phyloP scores from a whole-genome alignment of 2,888 invertebrate genomes.

The Lysandra bellargus region DNA sequence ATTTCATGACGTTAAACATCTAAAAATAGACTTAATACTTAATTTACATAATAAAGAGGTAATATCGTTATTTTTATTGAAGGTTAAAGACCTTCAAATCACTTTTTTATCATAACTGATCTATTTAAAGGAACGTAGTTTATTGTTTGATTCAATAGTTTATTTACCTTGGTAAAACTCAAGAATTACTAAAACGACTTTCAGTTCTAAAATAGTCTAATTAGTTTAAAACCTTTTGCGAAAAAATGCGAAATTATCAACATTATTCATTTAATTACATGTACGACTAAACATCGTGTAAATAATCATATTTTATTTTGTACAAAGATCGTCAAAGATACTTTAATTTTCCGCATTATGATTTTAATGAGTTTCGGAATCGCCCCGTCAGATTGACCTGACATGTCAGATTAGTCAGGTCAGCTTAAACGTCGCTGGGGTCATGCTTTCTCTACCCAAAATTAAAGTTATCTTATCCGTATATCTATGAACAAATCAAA shows the following conservation, averaged over 20 bases:
- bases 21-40: not conserved
- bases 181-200: too few species aligned
- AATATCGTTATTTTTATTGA: not conserved
- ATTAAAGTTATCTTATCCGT: not conserved
- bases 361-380: conserved; percentile 4
- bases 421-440: not conserved
- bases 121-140: not conserved
- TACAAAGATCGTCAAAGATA: not conserved
- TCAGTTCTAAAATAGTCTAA: too few species aligned
- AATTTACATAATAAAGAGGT: not conserved
- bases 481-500: not conserved
- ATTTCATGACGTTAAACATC: not conserved
- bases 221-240: too few species aligned
- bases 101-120: not conserved
- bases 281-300: too few species aligned
- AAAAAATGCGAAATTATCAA: too few species aligned
- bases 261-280: too few species aligned
- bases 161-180: not conserved
- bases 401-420: not conserved
- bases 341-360: not conserved
- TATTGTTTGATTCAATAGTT: not conserved
- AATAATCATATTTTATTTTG: not conserved
- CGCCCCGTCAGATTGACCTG: conserved; percentile 2
- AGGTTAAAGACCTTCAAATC: not conserved
- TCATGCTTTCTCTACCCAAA: not conserved